Conservation (phyloP, 2,113 vertebrate genomes). For the Ranitomeya imitator region DNA sequence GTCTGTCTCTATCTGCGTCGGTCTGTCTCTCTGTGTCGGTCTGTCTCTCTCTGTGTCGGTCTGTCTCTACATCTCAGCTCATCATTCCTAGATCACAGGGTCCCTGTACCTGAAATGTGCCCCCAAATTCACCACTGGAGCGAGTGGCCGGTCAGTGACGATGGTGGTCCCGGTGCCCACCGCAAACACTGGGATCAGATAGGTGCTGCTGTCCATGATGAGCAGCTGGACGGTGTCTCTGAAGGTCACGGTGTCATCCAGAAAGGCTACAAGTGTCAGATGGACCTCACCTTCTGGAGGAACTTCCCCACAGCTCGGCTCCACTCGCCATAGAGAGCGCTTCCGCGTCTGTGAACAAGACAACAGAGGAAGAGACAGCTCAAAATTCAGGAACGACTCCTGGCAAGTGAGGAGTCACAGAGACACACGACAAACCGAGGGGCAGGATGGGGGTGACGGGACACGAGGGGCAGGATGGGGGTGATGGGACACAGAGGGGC, state of each 20-base stretch:
- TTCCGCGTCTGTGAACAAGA: conserved; percentile 67
- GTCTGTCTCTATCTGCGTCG: too few relatives aligned
- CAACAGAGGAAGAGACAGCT: conserved; percentile 1
- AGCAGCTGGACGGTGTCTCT: conserved; percentile 74
- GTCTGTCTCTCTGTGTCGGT: too few relatives aligned
- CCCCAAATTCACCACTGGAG: conserved; percentile 79
- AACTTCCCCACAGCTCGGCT: conserved; percentile 76
- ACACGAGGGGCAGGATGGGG: background rate
- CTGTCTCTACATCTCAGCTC: background rate
- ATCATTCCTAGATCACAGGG: background rate
- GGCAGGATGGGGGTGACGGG: background rate
- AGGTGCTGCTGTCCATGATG: conserved; percentile 70
- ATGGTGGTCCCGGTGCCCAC: conserved; percentile 82
- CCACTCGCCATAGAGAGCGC: conserved; percentile 73
- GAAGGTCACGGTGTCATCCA: conserved; percentile 76
- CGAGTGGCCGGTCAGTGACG: conserved; percentile 76
- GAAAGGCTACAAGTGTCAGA: conserved; percentile 75
- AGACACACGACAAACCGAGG: too few relatives aligned
- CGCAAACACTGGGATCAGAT: conserved; percentile 71
- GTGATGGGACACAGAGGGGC: too few relatives aligned
- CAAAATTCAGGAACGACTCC: background rate
- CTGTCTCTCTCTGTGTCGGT: too few relatives aligned
- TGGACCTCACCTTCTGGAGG: conserved; percentile 68
- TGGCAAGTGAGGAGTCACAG: too few relatives aligned
- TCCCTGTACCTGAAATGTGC: conserved; percentile 79